Evolutionary conservation across 2,797 vertebrate genomes (phyloP).

Genomic region (Ispidina picta): DNA sequence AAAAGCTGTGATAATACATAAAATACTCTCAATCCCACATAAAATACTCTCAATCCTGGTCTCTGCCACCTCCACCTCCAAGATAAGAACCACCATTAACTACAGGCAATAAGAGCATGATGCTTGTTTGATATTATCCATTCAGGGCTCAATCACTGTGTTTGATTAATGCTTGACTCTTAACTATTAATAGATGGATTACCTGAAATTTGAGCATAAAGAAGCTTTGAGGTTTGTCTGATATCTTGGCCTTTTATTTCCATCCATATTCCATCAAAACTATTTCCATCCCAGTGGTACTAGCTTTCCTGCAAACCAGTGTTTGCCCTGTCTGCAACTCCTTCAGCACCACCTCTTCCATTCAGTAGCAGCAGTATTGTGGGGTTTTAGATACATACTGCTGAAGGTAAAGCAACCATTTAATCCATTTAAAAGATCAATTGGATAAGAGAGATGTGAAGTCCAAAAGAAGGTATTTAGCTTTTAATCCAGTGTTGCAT

Average conservation of each 20-base stretch:
- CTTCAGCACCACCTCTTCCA: not conserved
- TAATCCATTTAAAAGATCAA: not conserved
- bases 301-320: not conserved
- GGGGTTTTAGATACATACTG: not conserved
- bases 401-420: not conserved
- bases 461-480: not conserved
- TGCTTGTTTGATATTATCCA: not conserved
- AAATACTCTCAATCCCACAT: too few species aligned
- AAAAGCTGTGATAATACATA: not conserved
- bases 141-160: not conserved
- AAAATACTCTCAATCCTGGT: not conserved
- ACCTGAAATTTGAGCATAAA: not conserved
- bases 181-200: not conserved
- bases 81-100: not conserved
- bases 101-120: not conserved
- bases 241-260: not conserved
- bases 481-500: not conserved
- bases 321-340: not conserved
- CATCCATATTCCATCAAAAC: not conserved
- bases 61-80: not conserved
- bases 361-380: fast-evolving
- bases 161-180: not conserved
- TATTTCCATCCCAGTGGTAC: not conserved
- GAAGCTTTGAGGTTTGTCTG: not conserved
- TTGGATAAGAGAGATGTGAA: not conserved